A percentile compares a stretch with the other conserved stretches of the same genome.
These are phyloP conservation scores for Mus minutoides DNA, from an alignment of 2,797 vertebrate genomes.

Conservation along the genomic window DNA sequence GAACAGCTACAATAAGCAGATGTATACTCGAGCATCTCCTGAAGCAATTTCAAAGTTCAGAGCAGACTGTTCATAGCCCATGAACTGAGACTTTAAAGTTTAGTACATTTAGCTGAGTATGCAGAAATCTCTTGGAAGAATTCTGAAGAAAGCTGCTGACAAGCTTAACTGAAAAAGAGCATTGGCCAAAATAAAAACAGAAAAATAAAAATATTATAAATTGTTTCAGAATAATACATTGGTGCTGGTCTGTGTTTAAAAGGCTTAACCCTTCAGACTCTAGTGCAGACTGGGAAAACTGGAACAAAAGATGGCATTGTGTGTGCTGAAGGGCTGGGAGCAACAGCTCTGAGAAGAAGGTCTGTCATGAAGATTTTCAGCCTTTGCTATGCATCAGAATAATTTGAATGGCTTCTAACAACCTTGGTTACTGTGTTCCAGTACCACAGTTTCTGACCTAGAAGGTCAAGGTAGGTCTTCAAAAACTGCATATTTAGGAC, in stretches of 20 bases:
- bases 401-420: not conserved
- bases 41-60: not conserved
- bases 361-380: not conserved
- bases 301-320: not conserved
- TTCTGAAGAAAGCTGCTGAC: not conserved
- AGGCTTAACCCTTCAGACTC: not conserved
- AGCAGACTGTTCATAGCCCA: not conserved
- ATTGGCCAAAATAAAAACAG: not conserved
- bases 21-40: not conserved
- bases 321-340: not conserved
- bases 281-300: not conserved
- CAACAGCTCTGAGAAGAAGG: not conserved
- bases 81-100: not conserved
- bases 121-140: not conserved
- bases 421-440: not conserved
- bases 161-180: not conserved
- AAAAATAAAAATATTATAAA: not conserved
- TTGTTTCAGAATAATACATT: conserved; percentile 6
- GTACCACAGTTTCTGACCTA: not conserved
- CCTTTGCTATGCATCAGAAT: not conserved
- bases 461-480: not conserved
- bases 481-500: not conserved
- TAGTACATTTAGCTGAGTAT: not conserved
- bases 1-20: conserved; percentile 31
- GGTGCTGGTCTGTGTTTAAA: not conserved